A percentile compares a stretch with the other conserved stretches of the same genome.
Evolutionary conservation across 2,797 vertebrate species (phyloP).

Genomic region (Ambastaia sidthimunki): DNA sequence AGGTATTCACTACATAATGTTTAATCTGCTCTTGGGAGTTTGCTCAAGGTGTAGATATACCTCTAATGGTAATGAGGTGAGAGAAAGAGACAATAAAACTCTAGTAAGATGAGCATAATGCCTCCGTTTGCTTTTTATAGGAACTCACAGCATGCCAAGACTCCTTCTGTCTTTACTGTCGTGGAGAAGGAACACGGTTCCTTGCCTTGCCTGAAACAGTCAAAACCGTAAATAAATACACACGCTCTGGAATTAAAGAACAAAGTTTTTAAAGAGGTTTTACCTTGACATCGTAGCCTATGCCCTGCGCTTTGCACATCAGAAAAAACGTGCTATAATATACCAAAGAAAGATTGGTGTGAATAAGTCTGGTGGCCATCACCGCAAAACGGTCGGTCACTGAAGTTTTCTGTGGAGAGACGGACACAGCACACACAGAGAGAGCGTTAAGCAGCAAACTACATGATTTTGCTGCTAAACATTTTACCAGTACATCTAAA

Average conservation of each 20-base stretch:
- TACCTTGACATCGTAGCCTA: constrained; percentile 79
- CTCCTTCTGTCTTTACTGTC: constrained; percentile 77
- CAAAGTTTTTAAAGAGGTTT: background rate
- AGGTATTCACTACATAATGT: constrained; percentile 46
- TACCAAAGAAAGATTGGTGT: constrained; percentile 80
- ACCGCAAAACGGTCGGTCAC: constrained; percentile 73
- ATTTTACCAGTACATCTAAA: constrained; percentile 30
- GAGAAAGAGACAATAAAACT: constrained; percentile 23
- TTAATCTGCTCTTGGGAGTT: constrained; percentile 46
- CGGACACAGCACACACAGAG: constrained; percentile 21
- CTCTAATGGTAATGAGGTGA: constrained; percentile 41
- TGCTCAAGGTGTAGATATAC: constrained; percentile 29
- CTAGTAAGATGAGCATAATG: constrained; percentile 13
- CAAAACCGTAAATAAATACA: constrained; percentile 46
- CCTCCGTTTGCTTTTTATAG: constrained; percentile 8
- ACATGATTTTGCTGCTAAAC: background rate
- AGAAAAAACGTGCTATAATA: constrained; percentile 78
- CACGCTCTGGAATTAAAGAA: constrained; percentile 15
- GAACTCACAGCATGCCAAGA: constrained; percentile 90
- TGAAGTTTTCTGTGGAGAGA: constrained; percentile 53
- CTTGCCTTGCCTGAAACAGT: constrained; percentile 81
- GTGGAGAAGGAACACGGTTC: constrained; percentile 83
- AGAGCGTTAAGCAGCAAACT: constrained; percentile 4
- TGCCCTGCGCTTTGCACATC: constrained; percentile 81
- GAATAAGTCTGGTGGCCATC: constrained; percentile 77